Evolutionary conservation across 2,888 invertebrate species (phyloP).

Genomic region (Cerceris ruficornis): DNA sequence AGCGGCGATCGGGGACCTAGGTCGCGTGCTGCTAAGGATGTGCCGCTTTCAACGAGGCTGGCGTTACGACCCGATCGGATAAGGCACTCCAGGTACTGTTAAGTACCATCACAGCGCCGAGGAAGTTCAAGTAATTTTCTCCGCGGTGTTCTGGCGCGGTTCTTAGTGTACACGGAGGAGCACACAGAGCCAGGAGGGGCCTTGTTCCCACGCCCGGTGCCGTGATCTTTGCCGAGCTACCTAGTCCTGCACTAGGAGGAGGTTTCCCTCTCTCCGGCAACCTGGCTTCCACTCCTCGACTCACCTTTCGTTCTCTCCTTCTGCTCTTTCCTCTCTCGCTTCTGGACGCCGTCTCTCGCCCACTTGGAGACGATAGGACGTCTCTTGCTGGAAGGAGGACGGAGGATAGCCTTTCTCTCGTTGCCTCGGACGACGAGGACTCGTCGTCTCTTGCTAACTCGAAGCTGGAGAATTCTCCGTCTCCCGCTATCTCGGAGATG

Average conservation of each 20-base stretch:
- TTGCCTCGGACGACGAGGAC: too few relatives aligned
- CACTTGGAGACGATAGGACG: too few relatives aligned
- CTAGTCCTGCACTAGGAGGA: slow-evolving; percentile 69
- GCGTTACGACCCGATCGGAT: slow-evolving; percentile 49
- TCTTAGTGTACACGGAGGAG: slow-evolving; percentile 27
- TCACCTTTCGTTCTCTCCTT: slow-evolving; percentile 31
- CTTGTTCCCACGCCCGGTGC: slow-evolving; percentile 79
- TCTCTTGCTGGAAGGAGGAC: too few relatives aligned
- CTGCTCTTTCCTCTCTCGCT: slow-evolving; percentile 9
- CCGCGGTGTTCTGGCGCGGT: slow-evolving; percentile 29
- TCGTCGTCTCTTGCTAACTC: too few relatives aligned
- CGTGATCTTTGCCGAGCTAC: slow-evolving; percentile 78
- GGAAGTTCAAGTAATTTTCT: slow-evolving; percentile 62
- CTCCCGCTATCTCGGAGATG: too few relatives aligned
- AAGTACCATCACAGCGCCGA: slow-evolving; percentile 52
- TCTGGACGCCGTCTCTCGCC: not conserved
- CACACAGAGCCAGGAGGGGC: slow-evolving; percentile 62
- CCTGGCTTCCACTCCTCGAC: slow-evolving; percentile 39
- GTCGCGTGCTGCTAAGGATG: slow-evolving; percentile 47
- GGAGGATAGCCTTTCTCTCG: too few relatives aligned
- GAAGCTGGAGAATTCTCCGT: too few relatives aligned
- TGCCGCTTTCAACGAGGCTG: slow-evolving; percentile 46
- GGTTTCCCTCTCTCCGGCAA: slow-evolving; percentile 52
- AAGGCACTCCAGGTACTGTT: slow-evolving; percentile 68
- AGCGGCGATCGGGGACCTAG: not conserved